Conservation (phyloP, 1,140 invertebrate genomes). For the Bombus huntii region DNA sequence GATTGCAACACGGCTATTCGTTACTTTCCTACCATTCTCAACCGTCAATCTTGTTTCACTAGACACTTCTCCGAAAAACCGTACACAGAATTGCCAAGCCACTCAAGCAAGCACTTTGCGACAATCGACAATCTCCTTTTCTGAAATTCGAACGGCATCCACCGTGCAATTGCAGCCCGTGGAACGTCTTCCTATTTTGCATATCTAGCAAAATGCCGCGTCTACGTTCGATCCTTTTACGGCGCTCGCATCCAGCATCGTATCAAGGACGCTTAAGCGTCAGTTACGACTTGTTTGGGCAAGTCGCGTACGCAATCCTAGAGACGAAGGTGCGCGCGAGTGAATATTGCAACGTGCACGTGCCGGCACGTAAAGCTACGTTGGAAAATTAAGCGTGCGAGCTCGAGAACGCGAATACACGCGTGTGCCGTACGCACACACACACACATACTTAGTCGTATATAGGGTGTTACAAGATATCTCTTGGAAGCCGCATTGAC, state of each 20-base stretch:
- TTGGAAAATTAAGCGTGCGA: constrained; percentile 28
- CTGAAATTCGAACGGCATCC: background rate
- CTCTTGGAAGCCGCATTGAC: too few relatives aligned
- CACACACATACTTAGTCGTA: too few relatives aligned
- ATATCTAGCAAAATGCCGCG: background rate
- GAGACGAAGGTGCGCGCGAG: constrained; percentile 20
- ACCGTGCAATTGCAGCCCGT: background rate
- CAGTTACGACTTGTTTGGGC: constrained; percentile 44
- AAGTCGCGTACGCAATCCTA: constrained; percentile 24
- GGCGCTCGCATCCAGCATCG: constrained; percentile 27
- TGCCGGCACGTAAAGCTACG: constrained; percentile 20
- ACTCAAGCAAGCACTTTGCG: too few relatives aligned
- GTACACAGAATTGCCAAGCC: background rate
- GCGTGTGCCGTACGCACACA: too few relatives aligned
- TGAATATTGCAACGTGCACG: constrained; percentile 27
- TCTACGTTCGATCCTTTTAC: constrained; percentile 34
- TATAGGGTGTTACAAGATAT: too few relatives aligned
- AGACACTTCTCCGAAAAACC: background rate
- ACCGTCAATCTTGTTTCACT: background rate
- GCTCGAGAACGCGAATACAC: background rate
- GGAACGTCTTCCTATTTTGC: background rate
- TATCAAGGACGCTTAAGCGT: constrained; percentile 31
- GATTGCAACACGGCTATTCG: background rate
- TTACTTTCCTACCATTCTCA: background rate
- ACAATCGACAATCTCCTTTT: background rate